Evolutionary conservation across 2,113 vertebrate genomes (phyloP).

Genomic region (Nymphicus hollandicus): DNA sequence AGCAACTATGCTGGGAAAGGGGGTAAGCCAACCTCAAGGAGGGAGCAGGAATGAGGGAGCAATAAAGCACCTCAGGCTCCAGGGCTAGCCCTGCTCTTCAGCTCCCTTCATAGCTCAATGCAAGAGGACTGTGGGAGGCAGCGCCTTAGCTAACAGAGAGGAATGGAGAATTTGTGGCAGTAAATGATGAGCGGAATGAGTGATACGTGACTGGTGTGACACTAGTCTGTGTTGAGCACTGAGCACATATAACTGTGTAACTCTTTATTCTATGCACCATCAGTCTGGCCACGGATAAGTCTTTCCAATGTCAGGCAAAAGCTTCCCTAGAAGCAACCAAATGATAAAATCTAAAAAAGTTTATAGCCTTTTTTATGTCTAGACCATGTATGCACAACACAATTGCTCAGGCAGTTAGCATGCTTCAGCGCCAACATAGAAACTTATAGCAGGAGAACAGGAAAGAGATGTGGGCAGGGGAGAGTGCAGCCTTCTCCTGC

Average conservation of each 20-base stretch:
- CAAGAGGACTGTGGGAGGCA: background rate
- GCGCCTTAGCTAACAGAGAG: background rate
- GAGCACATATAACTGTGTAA: background rate
- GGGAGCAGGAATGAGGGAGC: background rate
- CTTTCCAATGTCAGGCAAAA: background rate
- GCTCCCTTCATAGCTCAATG: background rate
- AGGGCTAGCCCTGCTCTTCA: background rate
- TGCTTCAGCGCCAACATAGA: background rate
- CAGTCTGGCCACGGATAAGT: background rate
- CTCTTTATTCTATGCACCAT: background rate
- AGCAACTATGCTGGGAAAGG: background rate
- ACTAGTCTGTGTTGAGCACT: background rate
- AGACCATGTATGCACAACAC: background rate
- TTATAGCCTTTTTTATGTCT: background rate
- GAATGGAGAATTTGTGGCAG: background rate
- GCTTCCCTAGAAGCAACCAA: background rate
- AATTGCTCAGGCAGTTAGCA: background rate
- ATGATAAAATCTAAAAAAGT: background rate
- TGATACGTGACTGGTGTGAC: background rate
- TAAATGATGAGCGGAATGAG: background rate
- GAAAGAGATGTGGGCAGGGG: background rate
- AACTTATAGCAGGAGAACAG: background rate
- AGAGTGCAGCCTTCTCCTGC: background rate
- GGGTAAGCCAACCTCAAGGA: fast-evolving
- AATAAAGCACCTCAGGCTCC: background rate